These are phyloP conservation scores for Diadema setosum DNA, from an alignment of 35 echinoderm and acorn worm species.

Conservation along the genomic window DNA sequence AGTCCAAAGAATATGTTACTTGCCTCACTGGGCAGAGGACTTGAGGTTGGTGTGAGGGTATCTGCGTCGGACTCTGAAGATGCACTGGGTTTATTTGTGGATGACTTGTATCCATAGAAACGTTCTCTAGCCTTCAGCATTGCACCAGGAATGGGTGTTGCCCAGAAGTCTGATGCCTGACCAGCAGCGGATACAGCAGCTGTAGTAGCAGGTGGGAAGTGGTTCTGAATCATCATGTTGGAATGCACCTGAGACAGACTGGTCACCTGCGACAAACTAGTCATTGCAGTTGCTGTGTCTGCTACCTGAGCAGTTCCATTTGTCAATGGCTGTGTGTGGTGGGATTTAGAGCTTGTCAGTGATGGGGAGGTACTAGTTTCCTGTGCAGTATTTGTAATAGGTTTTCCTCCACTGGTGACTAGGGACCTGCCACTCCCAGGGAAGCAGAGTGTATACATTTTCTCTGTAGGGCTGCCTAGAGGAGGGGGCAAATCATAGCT, in stretches of 20 bases:
- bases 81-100: background rate
- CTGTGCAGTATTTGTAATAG: background rate
- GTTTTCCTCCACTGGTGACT: background rate
- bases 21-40: background rate
- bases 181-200: background rate
- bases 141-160: background rate
- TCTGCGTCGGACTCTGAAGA: background rate
- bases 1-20: constrained; percentile 47
- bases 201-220: background rate
- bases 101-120: background rate
- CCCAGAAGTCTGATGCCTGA: background rate
- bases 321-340: background rate
- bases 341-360: background rate
- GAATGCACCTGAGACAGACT: background rate
- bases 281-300: background rate
- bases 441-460: constrained; percentile 78
- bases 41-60: background rate
- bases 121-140: constrained; percentile 16
- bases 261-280: background rate
- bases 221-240: background rate
- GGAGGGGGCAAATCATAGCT: constrained; percentile 75
- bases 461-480: constrained; percentile 45
- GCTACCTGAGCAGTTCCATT: background rate
- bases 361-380: background rate
- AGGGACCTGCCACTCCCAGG: constrained; percentile 16